A percentile compares a stretch with the other conserved stretches of the same genome.
These are phyloP conservation scores for Thecophora atra DNA, from an alignment of 2,888 invertebrate genomes.

Conservation along the genomic window DNA sequence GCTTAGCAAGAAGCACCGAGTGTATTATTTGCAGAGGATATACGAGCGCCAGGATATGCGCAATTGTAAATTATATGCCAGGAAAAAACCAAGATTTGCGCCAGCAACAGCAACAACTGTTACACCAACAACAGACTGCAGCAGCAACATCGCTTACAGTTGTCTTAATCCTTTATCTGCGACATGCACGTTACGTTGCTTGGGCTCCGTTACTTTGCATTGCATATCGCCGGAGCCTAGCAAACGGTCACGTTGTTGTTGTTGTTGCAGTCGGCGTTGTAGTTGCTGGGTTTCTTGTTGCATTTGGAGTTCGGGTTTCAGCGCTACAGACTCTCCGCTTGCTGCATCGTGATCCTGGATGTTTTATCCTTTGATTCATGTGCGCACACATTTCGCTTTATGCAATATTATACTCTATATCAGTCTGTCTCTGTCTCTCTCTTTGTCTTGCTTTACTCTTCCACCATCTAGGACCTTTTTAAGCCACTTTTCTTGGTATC, in stretches of 20 bases:
- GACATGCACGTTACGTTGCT: constrained; percentile 29
- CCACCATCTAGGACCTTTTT: neutral
- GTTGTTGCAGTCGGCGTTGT: constrained; percentile 3
- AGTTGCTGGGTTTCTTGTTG: constrained; percentile 12
- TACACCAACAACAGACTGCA: neutral
- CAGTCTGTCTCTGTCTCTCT: neutral
- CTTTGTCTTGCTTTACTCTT: neutral
- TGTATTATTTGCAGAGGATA: constrained; percentile 36
- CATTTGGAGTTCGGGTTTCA: neutral
- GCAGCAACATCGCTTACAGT: constrained; percentile 26
- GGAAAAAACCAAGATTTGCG: constrained; percentile 16
- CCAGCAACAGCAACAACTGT: neutral
- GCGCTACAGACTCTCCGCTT: constrained; percentile 1
- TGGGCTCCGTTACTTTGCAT: neutral
- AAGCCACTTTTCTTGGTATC: neutral
- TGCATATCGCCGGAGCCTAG: neutral
- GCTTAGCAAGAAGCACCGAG: constrained; percentile 3
- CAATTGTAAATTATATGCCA: constrained; percentile 37
- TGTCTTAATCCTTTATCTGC: constrained; percentile 38
- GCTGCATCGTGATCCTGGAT: constrained; percentile 11
- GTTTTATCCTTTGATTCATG: constrained; percentile 38
- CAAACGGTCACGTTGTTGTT: neutral
- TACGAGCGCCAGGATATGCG: constrained; percentile 31
- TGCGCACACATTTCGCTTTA: neutral
- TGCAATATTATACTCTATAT: neutral